Conservation (phyloP, 2,888 invertebrate genomes). For the Agonum fuliginosum region DNA sequence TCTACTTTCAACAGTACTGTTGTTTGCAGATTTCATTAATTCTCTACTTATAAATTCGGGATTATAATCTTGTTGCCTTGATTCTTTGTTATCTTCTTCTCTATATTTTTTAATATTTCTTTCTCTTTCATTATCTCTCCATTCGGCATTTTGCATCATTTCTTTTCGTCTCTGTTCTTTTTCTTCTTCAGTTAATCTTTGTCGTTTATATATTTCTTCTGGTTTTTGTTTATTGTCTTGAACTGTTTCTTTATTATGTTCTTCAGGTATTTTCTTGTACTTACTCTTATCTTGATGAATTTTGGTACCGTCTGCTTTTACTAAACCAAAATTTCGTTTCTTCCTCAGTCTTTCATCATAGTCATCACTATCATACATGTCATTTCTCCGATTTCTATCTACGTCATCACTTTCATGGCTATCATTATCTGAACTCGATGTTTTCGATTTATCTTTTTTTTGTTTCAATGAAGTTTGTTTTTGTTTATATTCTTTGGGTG, state of each 20-base stretch:
- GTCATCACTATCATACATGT: slow-evolving; percentile 64
- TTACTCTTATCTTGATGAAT: slow-evolving; percentile 62
- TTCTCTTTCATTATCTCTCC: slow-evolving; percentile 81
- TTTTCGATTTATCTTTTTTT: slow-evolving; percentile 55
- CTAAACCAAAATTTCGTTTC: slow-evolving; percentile 69
- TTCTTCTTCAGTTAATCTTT: slow-evolving; percentile 77
- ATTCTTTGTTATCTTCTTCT: slow-evolving; percentile 75
- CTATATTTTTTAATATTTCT: slow-evolving; percentile 79
- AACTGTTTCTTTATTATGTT: slow-evolving; percentile 58
- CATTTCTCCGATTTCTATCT: slow-evolving; percentile 59
- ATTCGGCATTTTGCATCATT: slow-evolving; percentile 89
- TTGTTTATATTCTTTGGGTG: slow-evolving; percentile 44
- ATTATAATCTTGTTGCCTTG: slow-evolving; percentile 74
- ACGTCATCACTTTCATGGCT: slow-evolving; percentile 61
- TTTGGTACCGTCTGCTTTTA: slow-evolving; percentile 70
- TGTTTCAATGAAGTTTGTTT: slow-evolving; percentile 29
- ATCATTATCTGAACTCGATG: slow-evolving; percentile 20
- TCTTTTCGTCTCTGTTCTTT: slow-evolving; percentile 82
- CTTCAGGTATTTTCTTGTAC: slow-evolving; percentile 64
- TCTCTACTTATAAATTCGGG: slow-evolving; percentile 78
- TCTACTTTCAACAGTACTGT: slow-evolving; percentile 86
- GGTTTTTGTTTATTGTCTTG: slow-evolving; percentile 54
- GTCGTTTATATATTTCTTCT: slow-evolving; percentile 65
- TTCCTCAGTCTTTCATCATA: slow-evolving; percentile 61
- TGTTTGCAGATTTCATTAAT: slow-evolving; percentile 78